Percentiles rank a stretch among this genome's conserved stretches.
phyloP scores from a whole-genome alignment of 2,888 invertebrate species.

The Punctoribates punctum region DNA sequence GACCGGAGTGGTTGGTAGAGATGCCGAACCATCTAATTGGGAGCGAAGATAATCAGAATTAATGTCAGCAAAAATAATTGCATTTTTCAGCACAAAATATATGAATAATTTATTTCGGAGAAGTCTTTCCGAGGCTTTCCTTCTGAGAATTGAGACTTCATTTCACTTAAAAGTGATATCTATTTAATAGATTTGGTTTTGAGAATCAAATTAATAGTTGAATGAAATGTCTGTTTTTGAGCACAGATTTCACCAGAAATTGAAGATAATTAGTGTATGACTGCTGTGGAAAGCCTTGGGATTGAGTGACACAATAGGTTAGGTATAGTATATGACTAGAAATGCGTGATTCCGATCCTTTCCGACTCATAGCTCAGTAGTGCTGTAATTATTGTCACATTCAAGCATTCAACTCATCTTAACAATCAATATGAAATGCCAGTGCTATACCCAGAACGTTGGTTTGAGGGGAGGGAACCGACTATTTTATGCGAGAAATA shows the following conservation, averaged over 20 bases:
- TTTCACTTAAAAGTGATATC: background rate
- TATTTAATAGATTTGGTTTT: background rate
- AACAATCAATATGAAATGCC: background rate
- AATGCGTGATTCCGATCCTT: slow-evolving; percentile 9
- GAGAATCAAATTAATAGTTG: background rate
- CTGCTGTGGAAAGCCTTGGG: background rate
- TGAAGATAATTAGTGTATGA: slow-evolving; percentile 1
- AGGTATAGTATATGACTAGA: slow-evolving; percentile 14
- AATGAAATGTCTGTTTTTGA: background rate
- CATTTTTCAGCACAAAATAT: no score
- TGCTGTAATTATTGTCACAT: slow-evolving; percentile 12
- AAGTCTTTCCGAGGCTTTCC: no score
- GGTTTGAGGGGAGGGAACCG: background rate
- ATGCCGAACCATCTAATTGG: slow-evolving; percentile 39
- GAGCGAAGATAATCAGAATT: background rate
- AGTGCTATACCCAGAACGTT: background rate
- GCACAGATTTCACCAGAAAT: background rate
- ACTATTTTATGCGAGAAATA: background rate
- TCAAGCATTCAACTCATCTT: slow-evolving; percentile 17
- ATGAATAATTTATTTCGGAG: no score
- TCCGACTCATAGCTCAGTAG: background rate
- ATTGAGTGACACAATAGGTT: background rate
- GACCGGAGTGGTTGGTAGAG: slow-evolving; percentile 44
- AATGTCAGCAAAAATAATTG: no score
- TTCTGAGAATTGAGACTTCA: no score